Percentiles rank a stretch among this genome's conserved stretches.
These are phyloP conservation scores for Habroteleia sp. DNA, from an alignment of 2,888 invertebrate species.

Conservation along the genomic window DNA sequence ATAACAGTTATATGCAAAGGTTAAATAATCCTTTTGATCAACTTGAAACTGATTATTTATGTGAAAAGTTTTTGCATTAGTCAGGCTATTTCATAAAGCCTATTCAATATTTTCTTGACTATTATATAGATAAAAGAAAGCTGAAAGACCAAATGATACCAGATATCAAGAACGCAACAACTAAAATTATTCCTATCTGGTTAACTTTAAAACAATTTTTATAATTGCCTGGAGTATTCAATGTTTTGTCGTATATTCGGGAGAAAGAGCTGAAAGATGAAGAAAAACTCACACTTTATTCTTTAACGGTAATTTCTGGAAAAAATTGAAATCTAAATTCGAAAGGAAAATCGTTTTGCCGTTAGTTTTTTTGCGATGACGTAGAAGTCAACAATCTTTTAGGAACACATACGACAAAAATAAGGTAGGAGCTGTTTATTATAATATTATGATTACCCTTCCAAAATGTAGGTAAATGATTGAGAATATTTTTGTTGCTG, in stretches of 20 bases:
- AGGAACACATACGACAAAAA: conserved; percentile 52
- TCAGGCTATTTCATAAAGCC: conserved; percentile 36
- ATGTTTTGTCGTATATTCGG: conserved; percentile 1
- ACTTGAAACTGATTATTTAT: conserved; percentile 31
- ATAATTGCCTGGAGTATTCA: conserved; percentile 15
- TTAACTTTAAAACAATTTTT: conserved; percentile 27
- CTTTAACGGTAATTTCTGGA: conserved; percentile 20
- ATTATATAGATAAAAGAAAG: conserved; percentile 21
- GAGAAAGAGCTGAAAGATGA: neutral
- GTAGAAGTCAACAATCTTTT: conserved; percentile 63
- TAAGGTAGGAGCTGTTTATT: conserved; percentile 61
- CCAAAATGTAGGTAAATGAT: conserved; percentile 52
- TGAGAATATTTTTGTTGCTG: conserved; percentile 57
- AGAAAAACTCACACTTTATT: conserved; percentile 12
- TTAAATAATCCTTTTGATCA: conserved; percentile 27
- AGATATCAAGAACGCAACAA: conserved; percentile 8
- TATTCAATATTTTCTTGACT: conserved; percentile 28
- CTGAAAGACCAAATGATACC: conserved; percentile 41
- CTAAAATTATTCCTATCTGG: conserved; percentile 18
- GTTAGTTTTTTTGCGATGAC: conserved; percentile 62
- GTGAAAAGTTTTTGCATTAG: conserved; percentile 22
- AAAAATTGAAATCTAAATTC: conserved; percentile 19
- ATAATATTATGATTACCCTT: conserved; percentile 48
- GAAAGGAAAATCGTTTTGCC: conserved; percentile 54
- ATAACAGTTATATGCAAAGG: neutral